A percentile compares a stretch with the other conserved stretches of the same genome.
Conservation (phyloP, 2,888 invertebrate genomes). For the Leptopilina syphax region DNA sequence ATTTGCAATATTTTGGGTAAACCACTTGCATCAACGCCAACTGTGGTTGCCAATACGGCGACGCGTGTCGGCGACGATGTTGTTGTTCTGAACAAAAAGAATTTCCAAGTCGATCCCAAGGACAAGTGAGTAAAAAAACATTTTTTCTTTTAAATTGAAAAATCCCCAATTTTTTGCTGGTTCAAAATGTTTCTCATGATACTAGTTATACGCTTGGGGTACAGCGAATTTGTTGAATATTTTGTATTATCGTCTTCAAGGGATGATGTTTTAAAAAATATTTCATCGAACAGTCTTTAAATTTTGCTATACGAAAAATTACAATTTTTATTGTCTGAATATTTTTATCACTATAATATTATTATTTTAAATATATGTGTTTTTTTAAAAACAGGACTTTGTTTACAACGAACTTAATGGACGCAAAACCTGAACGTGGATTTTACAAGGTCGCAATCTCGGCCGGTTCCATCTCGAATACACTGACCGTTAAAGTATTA, state of each 20-base stretch:
- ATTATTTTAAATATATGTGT: slow-evolving; percentile 23
- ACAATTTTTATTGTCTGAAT: slow-evolving; percentile 52
- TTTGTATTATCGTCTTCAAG: slow-evolving; percentile 53
- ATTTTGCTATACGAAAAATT: not conserved
- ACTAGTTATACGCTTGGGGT: slow-evolving; percentile 76
- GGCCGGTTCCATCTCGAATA: slow-evolving; percentile 82
- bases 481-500: slow-evolving; percentile 82
- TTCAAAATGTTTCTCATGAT: slow-evolving; percentile 57
- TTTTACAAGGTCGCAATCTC: slow-evolving; percentile 89
- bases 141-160: not conserved
- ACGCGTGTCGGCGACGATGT: slow-evolving; percentile 86
- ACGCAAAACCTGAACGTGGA: slow-evolving; percentile 88
- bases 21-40: slow-evolving; percentile 81
- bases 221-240: slow-evolving; percentile 65
- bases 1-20: slow-evolving; percentile 88
- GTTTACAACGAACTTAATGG: slow-evolving; percentile 87
- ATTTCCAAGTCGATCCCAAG: slow-evolving; percentile 73
- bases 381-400: slow-evolving; percentile 78
- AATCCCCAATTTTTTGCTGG: slow-evolving; percentile 73
- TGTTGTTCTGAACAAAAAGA: slow-evolving; percentile 83
- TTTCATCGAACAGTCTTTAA: slow-evolving; percentile 48
- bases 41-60: slow-evolving; percentile 87
- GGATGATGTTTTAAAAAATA: slow-evolving; percentile 47
- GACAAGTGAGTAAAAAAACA: slow-evolving; percentile 72
- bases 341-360: slow-evolving; percentile 21